Evolutionary conservation across 2,113 vertebrate species (phyloP), one percentile per base, ranked within the genome.

Genomic region (Anhinga rufa): DNA sequence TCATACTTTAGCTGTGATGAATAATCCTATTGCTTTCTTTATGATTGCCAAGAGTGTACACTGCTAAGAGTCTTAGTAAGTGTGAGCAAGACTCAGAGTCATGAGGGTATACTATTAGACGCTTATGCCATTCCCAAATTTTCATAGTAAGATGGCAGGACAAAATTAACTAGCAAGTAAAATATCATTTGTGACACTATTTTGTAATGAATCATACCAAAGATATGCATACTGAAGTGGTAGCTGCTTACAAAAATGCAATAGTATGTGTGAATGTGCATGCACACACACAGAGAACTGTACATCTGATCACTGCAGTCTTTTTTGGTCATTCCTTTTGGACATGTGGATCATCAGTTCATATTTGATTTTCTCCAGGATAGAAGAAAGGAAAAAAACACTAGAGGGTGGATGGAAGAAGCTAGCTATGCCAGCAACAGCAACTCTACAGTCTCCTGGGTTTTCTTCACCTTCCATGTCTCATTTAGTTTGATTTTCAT

Each of bases 201-300:
- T 64, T 64, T 52, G 21, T 26, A 65, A 71, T 31, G 12, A 65
- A 40, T 78, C 16, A 29, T 31, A 21, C 9, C 16, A 52, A 44
- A 72, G 16, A 32, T 21, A n/a, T 14, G 9, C 15, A 44, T 79
- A 46, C 14, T 54, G 22, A 80, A n/a, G 34, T 52, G 34, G 28
- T 55, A 57, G 14, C 4, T 81, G 29, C 16, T 49, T 55, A 49
- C 7, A 14, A 10, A 86, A 32, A 42, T 19, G 26, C n/a, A 61
- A 7, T 22, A 24, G 1, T 24, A 6, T 2, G 1, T 42, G 14
- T 7, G 9, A 10, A 19, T 1, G 0, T 29, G 4, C 28, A 12
- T 0, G 5, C 14, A 25, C 6, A 34, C 14, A 55, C 34, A 38
- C 1, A 34, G 20, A 34, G 20, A 40, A 49, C 3, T 5, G 20